These are phyloP conservation scores for Epizoanthus rinbou DNA, from an alignment of 92 coral and sea anemone species.

Conservation along the genomic window DNA sequence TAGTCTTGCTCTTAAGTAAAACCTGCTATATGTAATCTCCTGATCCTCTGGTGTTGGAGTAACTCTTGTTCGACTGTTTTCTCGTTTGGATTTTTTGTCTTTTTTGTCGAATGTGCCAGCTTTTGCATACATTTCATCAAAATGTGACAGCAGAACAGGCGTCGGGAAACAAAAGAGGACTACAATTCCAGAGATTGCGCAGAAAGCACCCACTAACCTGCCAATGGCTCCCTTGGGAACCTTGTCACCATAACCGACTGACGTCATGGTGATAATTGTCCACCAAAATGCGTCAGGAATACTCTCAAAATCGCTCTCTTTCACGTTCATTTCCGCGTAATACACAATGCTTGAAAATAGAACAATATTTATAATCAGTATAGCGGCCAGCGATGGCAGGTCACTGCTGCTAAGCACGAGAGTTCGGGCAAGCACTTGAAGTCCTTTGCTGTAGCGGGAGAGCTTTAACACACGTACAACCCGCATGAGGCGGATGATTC, in stretches of 20 bases:
- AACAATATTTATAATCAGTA: constrained; percentile 75
- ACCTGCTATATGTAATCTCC: too few species aligned
- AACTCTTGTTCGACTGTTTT: constrained; percentile 12
- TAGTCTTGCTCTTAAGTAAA: too few species aligned
- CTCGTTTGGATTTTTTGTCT: constrained; percentile 47
- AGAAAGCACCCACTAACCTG: constrained; percentile 75
- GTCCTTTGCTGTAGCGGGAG: constrained; percentile 88
- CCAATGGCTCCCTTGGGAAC: constrained; percentile 92
- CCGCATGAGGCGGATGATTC: constrained; percentile 75
- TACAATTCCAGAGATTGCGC: constrained; percentile 89
- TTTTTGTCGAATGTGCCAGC: constrained; percentile 32
- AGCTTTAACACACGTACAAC: constrained; percentile 81
- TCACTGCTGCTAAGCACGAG: constrained; percentile 81
- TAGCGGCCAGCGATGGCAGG: constrained; percentile 79
- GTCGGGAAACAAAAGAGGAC: constrained; percentile 92
- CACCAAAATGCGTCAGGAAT: constrained; percentile 99
- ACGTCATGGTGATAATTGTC: constrained; percentile 92
- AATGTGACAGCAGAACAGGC: constrained; percentile 87
- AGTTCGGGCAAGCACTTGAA: constrained; percentile 80
- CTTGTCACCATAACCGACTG: constrained; percentile 97
- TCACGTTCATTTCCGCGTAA: constrained; percentile 71
- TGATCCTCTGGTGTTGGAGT: constrained; percentile 29
- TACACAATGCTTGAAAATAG: constrained; percentile 87
- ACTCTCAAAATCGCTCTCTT: constrained; percentile 78
- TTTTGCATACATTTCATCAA: constrained; percentile 77